Evolutionary conservation across 2,797 vertebrate species (phyloP), one percentile per base, ranked within the genome.

Genomic region (Eleutherodactylus coqui): DNA sequence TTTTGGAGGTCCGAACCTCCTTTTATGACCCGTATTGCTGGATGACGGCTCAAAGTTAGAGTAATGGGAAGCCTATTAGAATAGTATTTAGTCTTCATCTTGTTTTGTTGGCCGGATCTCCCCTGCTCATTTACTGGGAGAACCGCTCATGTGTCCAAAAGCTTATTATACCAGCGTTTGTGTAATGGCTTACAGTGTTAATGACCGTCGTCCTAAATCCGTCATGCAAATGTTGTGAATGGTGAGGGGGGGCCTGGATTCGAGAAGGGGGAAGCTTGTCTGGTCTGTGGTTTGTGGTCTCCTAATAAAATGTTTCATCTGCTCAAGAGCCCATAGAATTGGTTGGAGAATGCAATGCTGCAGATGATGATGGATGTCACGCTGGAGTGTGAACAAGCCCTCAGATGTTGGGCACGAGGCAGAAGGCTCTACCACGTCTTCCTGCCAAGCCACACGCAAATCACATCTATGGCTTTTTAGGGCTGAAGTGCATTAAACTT

Each of bases 241-340:
- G 1, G 17, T 11, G 34, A 70, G 55, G 14, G 53, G 70, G 72
- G 38, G 41, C 38, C 62, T 10, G 51, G 43, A 55, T 24, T 51
- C 10, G 21, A 34, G 60, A 36, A 84, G 43, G 53, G 49, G 83
- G 75, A 85, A 64, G 47, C 17, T 16, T 21, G 75, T 41, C 75
- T 70, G 75, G 8, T 29, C 36, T 47, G 62, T 60, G 62, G 75
- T 85, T 78, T 85, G 76, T 73, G 76, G 75, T 79, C 62, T 70
- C 34, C 1, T 58, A 79, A 58, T 45, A 77, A 79, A 60, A 45
- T 17, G 19, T 19, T 79, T 53, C 14, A 8, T 75, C 47, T 32
- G 51, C 36, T 32, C 19, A 1, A 19, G 69, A 75, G 36, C 47
- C n/a, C 11, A 17, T 75, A 32, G 16, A 34, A 34, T 45, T 70